Evolutionary conservation across 2,797 vertebrate genomes (phyloP).

Genomic region (Oreonectes daqikongensis): DNA sequence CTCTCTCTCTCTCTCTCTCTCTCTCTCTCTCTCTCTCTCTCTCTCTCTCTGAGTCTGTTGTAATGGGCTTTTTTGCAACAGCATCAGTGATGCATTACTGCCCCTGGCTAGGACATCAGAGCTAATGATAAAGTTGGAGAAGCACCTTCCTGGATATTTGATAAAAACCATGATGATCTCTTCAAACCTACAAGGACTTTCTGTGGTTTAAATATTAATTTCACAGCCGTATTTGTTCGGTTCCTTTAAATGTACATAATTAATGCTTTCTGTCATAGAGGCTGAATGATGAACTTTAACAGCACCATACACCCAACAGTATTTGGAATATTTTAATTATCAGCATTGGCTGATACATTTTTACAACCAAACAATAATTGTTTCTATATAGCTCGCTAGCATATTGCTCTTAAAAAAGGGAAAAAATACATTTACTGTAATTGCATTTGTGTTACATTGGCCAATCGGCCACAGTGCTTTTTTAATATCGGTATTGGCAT

Average conservation of each 20-base stretch:
- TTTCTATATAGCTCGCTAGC: too few species aligned
- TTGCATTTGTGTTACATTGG: too few species aligned
- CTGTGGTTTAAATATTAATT: slow-evolving; percentile 10
- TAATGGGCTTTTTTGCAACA: slow-evolving; percentile 38
- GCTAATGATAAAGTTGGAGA: slow-evolving; percentile 40
- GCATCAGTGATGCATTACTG: slow-evolving; percentile 31
- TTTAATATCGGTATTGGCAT: too few species aligned
- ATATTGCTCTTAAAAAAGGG: too few species aligned
- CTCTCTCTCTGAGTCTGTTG: slow-evolving; percentile 1
- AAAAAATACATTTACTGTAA: too few species aligned
- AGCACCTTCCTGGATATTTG: slow-evolving; percentile 26
- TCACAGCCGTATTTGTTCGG: neutral
- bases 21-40: slow-evolving; percentile 3
- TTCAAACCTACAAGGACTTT: neutral
- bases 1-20: slow-evolving; percentile 3
- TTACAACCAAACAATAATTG: too few species aligned
- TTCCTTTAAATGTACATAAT: neutral
- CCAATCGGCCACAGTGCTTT: too few species aligned
- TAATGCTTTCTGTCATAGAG: neutral
- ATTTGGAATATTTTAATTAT: too few species aligned
- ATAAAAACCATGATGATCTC: slow-evolving; percentile 37
- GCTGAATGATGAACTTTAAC: too few species aligned
- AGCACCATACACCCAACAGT: too few species aligned
- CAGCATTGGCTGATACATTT: too few species aligned
- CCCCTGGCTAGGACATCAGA: slow-evolving; percentile 38